Evolutionary conservation across 2,888 invertebrate species (phyloP).

Genomic region (Bembecia ichneumoniformis): DNA sequence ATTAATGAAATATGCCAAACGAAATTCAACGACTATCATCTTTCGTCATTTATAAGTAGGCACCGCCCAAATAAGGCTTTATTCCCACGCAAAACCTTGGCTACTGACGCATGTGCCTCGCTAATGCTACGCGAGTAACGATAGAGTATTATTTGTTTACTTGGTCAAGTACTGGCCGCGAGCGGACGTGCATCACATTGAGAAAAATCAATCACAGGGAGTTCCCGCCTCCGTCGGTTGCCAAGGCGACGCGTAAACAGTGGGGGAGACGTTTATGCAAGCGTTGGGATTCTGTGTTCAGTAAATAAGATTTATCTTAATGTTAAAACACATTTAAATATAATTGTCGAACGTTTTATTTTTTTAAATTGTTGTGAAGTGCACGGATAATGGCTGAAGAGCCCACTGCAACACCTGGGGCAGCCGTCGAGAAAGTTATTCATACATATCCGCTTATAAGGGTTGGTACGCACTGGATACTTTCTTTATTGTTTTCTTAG

Average conservation of each 20-base stretch:
- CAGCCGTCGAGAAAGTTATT: conserved; percentile 76
- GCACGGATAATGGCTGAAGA: conserved; percentile 50
- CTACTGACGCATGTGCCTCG: background rate
- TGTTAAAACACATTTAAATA: too few species aligned
- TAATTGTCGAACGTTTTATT: conserved; percentile 1
- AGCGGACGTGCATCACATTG: conserved; percentile 9
- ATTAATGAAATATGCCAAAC: too few species aligned
- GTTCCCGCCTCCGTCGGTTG: conserved; percentile 58
- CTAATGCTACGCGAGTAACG: too few species aligned
- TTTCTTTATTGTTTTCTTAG: too few species aligned
- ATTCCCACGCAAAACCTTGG: background rate
- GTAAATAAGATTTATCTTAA: too few species aligned
- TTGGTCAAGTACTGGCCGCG: conserved; percentile 1
- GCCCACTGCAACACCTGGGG: conserved; percentile 33
- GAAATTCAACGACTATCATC: too few species aligned
- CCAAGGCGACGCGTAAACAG: conserved; percentile 69
- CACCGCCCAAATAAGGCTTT: background rate
- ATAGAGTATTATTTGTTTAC: too few species aligned
- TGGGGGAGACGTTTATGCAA: conserved; percentile 41
- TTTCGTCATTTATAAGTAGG: too few species aligned
- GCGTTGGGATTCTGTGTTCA: conserved; percentile 17
- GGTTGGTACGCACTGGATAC: conserved; percentile 67
- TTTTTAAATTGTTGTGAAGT: conserved; percentile 14
- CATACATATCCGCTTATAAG: conserved; percentile 88
- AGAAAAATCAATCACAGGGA: conserved; percentile 68